Evolutionary conservation across 1,140 invertebrate genomes (phyloP).

Genomic region (Lamellibrachia luymesi): DNA sequence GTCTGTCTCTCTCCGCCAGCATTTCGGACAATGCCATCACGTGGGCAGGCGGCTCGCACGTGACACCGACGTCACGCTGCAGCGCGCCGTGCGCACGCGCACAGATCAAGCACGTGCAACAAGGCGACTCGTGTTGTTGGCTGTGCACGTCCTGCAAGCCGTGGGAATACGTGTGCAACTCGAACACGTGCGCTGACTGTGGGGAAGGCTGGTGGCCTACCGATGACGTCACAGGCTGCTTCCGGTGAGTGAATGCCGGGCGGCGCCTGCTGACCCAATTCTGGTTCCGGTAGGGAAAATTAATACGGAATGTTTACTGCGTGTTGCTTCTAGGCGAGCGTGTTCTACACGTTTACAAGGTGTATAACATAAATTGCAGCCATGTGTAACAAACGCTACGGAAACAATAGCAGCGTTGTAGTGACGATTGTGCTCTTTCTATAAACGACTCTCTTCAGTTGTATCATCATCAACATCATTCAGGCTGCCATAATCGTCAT

Average conservation of each 20-base stretch:
- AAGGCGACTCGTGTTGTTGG: conserved; percentile 83
- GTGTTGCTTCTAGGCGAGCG: no score
- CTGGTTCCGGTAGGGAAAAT: conserved; percentile 8
- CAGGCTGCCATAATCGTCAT: no score
- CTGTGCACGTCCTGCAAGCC: conserved; percentile 65
- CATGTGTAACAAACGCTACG: neutral
- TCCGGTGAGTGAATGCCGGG: conserved; percentile 29
- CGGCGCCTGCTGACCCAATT: conserved; percentile 16
- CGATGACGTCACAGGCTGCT: conserved; percentile 49
- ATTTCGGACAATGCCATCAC: conserved; percentile 19
- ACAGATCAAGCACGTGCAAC: conserved; percentile 85
- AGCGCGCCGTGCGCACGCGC: conserved; percentile 66
- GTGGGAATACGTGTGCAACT: conserved; percentile 65
- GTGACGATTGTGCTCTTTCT: neutral
- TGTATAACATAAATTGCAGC: no score
- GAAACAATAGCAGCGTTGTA: neutral
- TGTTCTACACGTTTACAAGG: no score
- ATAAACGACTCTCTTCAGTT: neutral
- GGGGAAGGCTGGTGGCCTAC: conserved; percentile 58
- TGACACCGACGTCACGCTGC: conserved; percentile 66
- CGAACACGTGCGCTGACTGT: conserved; percentile 67
- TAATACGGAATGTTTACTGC: no score
- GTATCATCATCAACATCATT: neutral
- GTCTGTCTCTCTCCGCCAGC: neutral
- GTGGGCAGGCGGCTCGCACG: conserved; percentile 46